Evolutionary conservation across 2,888 invertebrate genomes (phyloP).

Genomic region (Bombyx huttoni): DNA sequence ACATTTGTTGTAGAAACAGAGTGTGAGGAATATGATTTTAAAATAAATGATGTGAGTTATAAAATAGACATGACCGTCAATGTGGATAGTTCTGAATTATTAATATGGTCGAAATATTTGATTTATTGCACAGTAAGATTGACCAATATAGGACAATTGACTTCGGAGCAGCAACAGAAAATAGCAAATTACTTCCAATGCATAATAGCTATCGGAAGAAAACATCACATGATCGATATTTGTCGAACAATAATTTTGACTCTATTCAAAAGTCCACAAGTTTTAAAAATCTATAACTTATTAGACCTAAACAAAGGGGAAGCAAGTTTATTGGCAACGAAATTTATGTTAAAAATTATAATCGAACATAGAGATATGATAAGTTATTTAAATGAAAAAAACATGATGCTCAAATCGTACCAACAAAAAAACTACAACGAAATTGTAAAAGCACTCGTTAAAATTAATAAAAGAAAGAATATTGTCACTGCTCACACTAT

Average conservation of each 20-base stretch:
- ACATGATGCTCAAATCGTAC: slow-evolving; percentile 56
- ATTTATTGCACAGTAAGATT: slow-evolving; percentile 47
- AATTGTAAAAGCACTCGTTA: slow-evolving; percentile 55
- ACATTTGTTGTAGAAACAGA: slow-evolving; percentile 25
- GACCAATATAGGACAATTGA: slow-evolving; percentile 35
- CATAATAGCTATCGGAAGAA: slow-evolving; percentile 36
- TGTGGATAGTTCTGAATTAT: slow-evolving; percentile 43
- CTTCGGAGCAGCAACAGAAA: slow-evolving; percentile 28
- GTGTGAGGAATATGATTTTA: slow-evolving; percentile 25
- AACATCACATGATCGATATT: slow-evolving; percentile 33
- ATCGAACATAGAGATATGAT: slow-evolving; percentile 33
- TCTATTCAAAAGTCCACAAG: slow-evolving; percentile 48
- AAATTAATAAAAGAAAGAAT: slow-evolving; percentile 50
- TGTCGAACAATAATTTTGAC: slow-evolving; percentile 38
- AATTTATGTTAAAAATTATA: slow-evolving; percentile 41
- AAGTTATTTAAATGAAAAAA: slow-evolving; percentile 35
- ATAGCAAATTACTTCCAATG: slow-evolving; percentile 37
- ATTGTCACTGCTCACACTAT: slow-evolving; percentile 39
- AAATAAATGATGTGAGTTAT: slow-evolving; percentile 23
- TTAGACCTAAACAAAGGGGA: slow-evolving; percentile 35
- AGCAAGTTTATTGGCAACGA: slow-evolving; percentile 35
- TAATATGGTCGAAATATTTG: slow-evolving; percentile 55
- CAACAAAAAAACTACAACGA: slow-evolving; percentile 67
- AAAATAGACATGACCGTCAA: slow-evolving; percentile 23
- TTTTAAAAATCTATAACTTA: slow-evolving; percentile 48